Evolutionary conservation across 2,888 invertebrate genomes (phyloP).

Genomic region (Trachelus troglodyta): DNA sequence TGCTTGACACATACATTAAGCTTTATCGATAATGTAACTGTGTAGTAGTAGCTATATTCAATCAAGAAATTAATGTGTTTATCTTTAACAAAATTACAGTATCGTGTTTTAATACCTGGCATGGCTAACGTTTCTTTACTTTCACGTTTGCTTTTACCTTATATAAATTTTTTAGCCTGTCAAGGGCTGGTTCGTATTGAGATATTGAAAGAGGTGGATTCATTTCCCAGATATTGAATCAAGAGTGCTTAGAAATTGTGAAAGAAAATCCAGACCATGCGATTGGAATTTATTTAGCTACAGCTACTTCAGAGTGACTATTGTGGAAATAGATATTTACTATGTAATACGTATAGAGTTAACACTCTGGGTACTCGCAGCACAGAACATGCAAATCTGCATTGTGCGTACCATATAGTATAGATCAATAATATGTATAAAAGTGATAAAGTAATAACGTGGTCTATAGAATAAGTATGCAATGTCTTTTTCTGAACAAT

Average conservation of each 20-base stretch:
- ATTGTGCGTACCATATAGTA: neutral
- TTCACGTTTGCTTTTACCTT: neutral
- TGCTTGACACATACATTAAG: neutral
- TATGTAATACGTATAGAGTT: neutral
- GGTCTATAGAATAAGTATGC: neutral
- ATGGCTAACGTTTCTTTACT: neutral
- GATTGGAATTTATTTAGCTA: neutral
- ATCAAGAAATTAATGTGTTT: conserved; percentile 7
- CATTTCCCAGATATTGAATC: neutral
- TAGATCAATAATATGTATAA: neutral
- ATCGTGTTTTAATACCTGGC: conserved; percentile 15
- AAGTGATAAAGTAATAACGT: neutral
- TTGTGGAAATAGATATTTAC: neutral
- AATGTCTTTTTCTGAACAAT: neutral
- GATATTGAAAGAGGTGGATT: neutral
- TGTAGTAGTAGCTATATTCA: neutral
- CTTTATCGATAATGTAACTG: neutral
- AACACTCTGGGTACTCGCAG: neutral
- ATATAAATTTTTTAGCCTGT: neutral
- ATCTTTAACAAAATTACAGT: conserved; percentile 18
- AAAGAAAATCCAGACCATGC: neutral
- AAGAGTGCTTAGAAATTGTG: neutral
- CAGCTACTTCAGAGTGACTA: neutral
- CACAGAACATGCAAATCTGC: neutral
- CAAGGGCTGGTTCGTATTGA: neutral